phyloP scores from a whole-genome alignment of 2,113 vertebrate species.

The Toxotes chatareus region DNA sequence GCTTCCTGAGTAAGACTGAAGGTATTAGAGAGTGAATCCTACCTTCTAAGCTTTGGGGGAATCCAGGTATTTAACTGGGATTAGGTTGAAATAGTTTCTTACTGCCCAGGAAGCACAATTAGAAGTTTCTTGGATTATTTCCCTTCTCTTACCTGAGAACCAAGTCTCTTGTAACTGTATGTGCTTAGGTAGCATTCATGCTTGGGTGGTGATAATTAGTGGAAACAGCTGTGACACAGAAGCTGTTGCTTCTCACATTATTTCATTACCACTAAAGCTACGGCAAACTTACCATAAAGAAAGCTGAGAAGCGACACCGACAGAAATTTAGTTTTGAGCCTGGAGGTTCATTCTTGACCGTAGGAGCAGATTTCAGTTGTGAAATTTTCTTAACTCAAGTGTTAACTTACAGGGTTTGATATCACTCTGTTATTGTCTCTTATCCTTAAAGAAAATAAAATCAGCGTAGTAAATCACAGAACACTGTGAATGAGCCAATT shows the following conservation, averaged over 20 bases:
- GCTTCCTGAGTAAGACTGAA: slow-evolving; percentile 60
- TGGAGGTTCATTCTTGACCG: background rate
- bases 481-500: background rate
- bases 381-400: background rate
- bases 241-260: too few species aligned
- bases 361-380: background rate
- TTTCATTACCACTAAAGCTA: background rate
- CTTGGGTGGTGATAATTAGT: slow-evolving; percentile 36
- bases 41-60: slow-evolving; percentile 65
- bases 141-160: slow-evolving; percentile 35
- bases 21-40: slow-evolving; percentile 72
- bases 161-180: background rate
- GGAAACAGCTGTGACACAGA: background rate
- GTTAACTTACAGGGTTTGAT: too few species aligned
- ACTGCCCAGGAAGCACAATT: slow-evolving; percentile 78
- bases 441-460: background rate
- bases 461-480: background rate
- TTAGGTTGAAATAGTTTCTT: slow-evolving; percentile 69
- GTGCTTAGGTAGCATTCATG: slow-evolving; percentile 6
- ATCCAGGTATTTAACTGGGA: slow-evolving; percentile 76
- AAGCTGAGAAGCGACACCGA: background rate
- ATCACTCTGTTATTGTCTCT: background rate
- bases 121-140: slow-evolving; percentile 67
- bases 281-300: background rate
- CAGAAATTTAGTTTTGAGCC: background rate